Evolutionary conservation across 2,797 vertebrate species (phyloP).

Genomic region (Malacoctenus gilli): DNA sequence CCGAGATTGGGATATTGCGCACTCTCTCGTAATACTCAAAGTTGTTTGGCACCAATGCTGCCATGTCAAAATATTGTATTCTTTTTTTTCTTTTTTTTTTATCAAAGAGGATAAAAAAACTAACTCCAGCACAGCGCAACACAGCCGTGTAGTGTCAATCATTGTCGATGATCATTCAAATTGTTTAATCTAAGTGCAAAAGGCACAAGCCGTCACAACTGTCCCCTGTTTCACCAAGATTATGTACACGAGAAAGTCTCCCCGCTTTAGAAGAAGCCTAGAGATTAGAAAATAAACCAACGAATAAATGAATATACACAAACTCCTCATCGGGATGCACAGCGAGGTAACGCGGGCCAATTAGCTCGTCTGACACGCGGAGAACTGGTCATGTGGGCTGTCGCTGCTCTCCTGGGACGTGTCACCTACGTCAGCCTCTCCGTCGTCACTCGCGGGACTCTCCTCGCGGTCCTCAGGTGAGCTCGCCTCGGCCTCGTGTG

Average conservation of each 20-base stretch:
- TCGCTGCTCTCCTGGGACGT: constrained; percentile 60
- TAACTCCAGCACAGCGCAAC: constrained; percentile 65
- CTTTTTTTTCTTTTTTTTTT: constrained; percentile 66
- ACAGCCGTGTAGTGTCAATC: constrained; percentile 72
- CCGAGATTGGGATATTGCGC: constrained; percentile 64
- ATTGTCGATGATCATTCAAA: constrained; percentile 78
- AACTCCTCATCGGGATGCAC: constrained; percentile 60
- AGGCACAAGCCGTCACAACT: constrained; percentile 79
- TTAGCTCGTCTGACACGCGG: constrained; percentile 73
- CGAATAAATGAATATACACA: constrained; percentile 46
- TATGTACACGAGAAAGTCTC: constrained; percentile 58
- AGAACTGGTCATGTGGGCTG: constrained; percentile 51
- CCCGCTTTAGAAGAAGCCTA: constrained; percentile 53
- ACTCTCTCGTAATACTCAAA: constrained; percentile 59
- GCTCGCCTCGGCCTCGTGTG: constrained; percentile 61
- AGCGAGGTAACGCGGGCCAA: constrained; percentile 51
- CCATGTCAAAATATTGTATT: constrained; percentile 67
- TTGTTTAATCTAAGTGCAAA: constrained; percentile 79
- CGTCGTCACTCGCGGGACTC: constrained; percentile 67
- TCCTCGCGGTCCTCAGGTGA: constrained; percentile 75
- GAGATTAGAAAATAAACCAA: constrained; percentile 2
- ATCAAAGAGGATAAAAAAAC: constrained; percentile 74
- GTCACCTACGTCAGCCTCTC: constrained; percentile 62
- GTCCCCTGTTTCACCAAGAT: constrained; percentile 64
- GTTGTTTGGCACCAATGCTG: constrained; percentile 74